A percentile compares a stretch with the other conserved stretches of the same genome.
Conservation (phyloP, 2,113 vertebrate species). For the Tupaia tana region DNA sequence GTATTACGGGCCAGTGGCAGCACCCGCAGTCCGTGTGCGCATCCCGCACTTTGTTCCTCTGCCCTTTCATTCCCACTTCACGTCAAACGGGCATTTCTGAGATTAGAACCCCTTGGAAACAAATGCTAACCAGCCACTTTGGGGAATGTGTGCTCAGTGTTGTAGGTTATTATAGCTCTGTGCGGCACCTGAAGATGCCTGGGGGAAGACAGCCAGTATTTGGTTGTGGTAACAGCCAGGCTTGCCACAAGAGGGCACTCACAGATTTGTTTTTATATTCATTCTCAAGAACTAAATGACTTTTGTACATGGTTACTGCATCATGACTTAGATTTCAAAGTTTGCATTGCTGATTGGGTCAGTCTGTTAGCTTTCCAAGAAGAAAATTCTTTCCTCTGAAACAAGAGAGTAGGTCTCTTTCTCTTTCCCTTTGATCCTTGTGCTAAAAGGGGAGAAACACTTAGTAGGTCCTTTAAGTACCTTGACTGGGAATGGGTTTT, state of each 20-base stretch:
- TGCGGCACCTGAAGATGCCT: neutral
- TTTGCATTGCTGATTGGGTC: neutral
- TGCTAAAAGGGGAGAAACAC: neutral
- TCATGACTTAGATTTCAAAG: neutral
- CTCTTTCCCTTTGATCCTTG: neutral
- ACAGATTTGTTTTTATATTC: neutral
- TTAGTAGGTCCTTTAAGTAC: neutral
- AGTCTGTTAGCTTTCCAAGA: slow-evolving; percentile 42
- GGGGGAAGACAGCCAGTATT: neutral
- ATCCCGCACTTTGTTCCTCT: neutral
- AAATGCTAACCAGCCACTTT: neutral
- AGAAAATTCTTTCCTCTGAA: slow-evolving; percentile 20
- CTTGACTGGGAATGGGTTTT: neutral
- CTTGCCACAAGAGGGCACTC: slow-evolving; percentile 74
- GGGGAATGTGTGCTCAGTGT: neutral
- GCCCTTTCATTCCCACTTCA: neutral
- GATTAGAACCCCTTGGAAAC: neutral
- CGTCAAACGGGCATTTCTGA: neutral
- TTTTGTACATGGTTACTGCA: neutral
- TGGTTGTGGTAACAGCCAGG: neutral
- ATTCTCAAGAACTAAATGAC: neutral
- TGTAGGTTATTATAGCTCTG: neutral
- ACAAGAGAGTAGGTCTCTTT: neutral
- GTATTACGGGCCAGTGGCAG: neutral
- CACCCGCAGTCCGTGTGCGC: fast-evolving